Evolutionary conservation across 2,113 vertebrate genomes (phyloP), one percentile per base, ranked within the genome.

Genomic region (Psilopsiagon aurifrons): DNA sequence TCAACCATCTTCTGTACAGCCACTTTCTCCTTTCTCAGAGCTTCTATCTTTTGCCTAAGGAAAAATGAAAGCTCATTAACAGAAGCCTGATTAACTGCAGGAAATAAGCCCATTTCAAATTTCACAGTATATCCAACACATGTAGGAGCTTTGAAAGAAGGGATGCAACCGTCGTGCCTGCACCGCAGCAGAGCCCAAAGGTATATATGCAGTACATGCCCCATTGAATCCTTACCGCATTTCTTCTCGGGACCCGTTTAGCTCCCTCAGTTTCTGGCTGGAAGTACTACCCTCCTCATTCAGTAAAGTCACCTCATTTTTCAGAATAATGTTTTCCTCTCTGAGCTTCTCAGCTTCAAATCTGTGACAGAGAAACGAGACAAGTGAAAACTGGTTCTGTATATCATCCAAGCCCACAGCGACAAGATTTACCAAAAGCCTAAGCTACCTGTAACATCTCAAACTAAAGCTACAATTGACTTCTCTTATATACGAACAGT

Each of bases 31-130:
- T 98, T 98, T 52, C 97, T 98, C 55, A 99, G 95, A 17, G 97
- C 95, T 92, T 99, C 98, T 96, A 98, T 95, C 85, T 98, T 98
- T 88, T 98, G 97, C 93, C 99, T 99, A 20, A 64, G 95, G 78
- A 13, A 41, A 67, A 75, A 62, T 4, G 2, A 76, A 51, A 94
- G 80, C 67, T 83, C 35, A 11, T 95, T 71, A 92, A 64, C 17
- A 59, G n/a, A 59, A 59, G 22, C 33, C 57, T 35, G 6, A 24
- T 24, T 24, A 35, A 35, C 22, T 59, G 33, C 57, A 59, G 33
- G 22, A 35, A 78, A 82, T 1, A 25, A 62, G 3, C 27, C n/a
- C 6, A 5, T 4, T 27, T 35, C 5, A 13, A 31, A 8, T 17
- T 16, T 27, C 24, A 6, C 2, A 23, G 29, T 7, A 25, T 6